Conservation (phyloP, 2,888 invertebrate genomes). For the Operophtera brumata region DNA sequence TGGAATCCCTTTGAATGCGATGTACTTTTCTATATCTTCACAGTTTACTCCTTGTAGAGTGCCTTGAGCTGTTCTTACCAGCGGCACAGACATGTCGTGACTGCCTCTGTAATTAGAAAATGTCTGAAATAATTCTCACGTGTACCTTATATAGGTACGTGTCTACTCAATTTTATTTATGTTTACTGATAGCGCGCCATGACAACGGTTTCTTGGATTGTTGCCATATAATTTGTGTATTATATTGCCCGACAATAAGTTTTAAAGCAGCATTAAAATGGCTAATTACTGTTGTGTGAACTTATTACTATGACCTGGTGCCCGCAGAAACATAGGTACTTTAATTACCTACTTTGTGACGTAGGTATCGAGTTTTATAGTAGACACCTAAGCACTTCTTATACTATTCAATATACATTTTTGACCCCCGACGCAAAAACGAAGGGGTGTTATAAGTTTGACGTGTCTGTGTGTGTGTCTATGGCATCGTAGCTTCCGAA, state of each 20-base stretch:
- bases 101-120: conserved; percentile 38
- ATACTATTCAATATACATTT: too few species aligned
- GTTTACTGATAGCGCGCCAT: conserved; percentile 24
- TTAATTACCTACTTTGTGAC: neutral
- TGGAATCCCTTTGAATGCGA: conserved; percentile 80
- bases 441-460: too few species aligned
- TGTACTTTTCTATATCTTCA: conserved; percentile 53
- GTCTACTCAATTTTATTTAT: conserved; percentile 12
- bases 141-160: neutral
- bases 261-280: conserved; percentile 11
- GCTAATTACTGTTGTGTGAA: conserved; percentile 2
- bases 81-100: conserved; percentile 45
- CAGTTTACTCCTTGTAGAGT: conserved; percentile 56
- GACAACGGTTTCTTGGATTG: conserved; percentile 29
- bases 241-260: conserved; percentile 17
- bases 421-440: too few species aligned
- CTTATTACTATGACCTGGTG: conserved; percentile 9
- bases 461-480: too few species aligned
- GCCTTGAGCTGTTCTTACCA: conserved; percentile 58
- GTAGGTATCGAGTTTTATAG: too few species aligned
- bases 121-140: conserved; percentile 4
- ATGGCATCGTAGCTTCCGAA: too few species aligned
- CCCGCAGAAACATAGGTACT: neutral
- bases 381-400: too few species aligned
- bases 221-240: conserved; percentile 18